Evolutionary conservation across 2,888 invertebrate species (phyloP), one percentile per base, ranked within the genome.

Genomic region (Ypsolopha sequella): DNA sequence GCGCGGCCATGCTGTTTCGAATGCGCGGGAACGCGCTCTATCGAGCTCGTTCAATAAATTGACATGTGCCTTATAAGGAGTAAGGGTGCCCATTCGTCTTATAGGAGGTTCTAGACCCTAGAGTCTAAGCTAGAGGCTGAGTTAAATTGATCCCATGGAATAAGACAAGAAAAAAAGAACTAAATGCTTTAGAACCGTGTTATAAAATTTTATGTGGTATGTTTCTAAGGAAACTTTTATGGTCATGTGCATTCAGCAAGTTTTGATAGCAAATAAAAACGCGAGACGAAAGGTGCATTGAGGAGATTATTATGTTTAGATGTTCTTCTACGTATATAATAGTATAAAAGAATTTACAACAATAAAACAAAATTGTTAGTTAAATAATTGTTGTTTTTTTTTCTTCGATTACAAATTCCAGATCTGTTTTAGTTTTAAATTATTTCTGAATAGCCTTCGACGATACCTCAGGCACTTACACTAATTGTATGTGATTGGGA

Each of bases 61-160:
- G 82, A 84, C 82, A 80, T 71, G 72, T 53, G 57, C 81, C 81
- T 59, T 84, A 78, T 80, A 81, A 56, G 80, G 82, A 55, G 54
- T 54, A 58, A 55, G 63, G 61, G 63, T 59, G 64, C 59, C 60
- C 67, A 76, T 77, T 71, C 78, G 73, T 76, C 76, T 73, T 68
- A 59, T 10, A 59, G 56, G 53, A 62, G 68, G 73, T 73, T 73
- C 69, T 55, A 70, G 76, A 71, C 73, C 73, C 60, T 56, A 62
- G 53, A 3, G 33, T 39, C 48, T 34, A n/a, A 41, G 48, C 41
- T 41, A 41, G 48, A n/a, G n/a, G 39, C 41, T 13, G 48, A 9
- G 24, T 1, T 45, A 45, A 45, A 45, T 45, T 45, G 45, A 34
- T 48, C 34, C 39, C 41, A 24, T 36, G 24, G n/a, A 14, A 11